Evolutionary conservation across 2,113 vertebrate species (phyloP), one percentile per base, ranked within the genome.

Genomic region (Myotis davidii): DNA sequence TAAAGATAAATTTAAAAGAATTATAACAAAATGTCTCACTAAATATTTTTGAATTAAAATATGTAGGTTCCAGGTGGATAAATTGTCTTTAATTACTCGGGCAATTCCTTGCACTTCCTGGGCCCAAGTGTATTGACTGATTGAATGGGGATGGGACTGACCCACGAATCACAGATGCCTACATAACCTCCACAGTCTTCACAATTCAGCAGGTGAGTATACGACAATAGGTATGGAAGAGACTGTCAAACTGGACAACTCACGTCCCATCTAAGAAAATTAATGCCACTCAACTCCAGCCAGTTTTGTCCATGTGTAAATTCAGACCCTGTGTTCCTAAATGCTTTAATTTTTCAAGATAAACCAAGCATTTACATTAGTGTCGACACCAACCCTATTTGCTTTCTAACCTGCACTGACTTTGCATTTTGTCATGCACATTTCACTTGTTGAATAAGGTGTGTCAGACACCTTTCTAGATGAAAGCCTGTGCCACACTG

Each of bases 1-100:
- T 50, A 50, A 50, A 17, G 14, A 50, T 50, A 50, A 16, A 50
- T 50, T 50, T 50, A 16, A 50, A 83, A 86, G 6, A 25, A 37
- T 90, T 86, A 83, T 39, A 76, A 82, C 54, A 64, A 42, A 84
- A 84, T 82, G 21, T 74, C 90, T 91, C 88, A 69, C 23, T 21
- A 61, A 54, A 48, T 76, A 70, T 64, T 82, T 85, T 54, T 76
- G 64, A 91, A 84, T 37, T 76, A 92, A 69, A 34, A 76, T 37
- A 61, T 1, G 14, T 74, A 37, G 25, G 37, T 48, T 9, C 70
- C 18, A 67, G 50, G 25, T 88, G 6, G 39, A 37, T 61, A 85
- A 32, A 14, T 29, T 48, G 37, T 52, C 88, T 94, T 94, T 45
- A 52, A 39, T 91, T 87, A 56, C 59, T 72, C 84, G 83, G 29